Evolutionary conservation across 2,888 invertebrate genomes (phyloP).

Genomic region (Nesidiocoris tenuis): DNA sequence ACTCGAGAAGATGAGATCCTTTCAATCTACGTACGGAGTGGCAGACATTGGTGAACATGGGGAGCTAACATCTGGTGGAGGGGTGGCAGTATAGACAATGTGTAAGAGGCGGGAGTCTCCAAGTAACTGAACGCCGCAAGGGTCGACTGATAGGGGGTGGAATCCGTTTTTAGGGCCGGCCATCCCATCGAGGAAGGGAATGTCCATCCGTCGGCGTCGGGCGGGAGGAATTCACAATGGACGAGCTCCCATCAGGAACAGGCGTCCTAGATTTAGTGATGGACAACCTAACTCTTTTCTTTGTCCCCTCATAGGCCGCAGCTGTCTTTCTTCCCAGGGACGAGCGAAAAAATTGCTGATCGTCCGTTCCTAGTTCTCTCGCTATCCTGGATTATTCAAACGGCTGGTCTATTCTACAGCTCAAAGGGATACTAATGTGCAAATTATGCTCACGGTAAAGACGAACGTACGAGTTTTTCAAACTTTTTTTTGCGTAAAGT

Average conservation of each 20-base stretch:
- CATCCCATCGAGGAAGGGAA: neutral
- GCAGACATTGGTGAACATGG: neutral
- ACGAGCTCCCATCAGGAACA: constrained; percentile 33
- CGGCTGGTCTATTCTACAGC: too few relatives aligned
- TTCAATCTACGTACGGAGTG: neutral
- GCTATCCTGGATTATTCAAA: too few relatives aligned
- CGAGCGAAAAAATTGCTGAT: neutral
- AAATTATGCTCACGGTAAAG: too few relatives aligned
- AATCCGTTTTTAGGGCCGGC: constrained; percentile 17
- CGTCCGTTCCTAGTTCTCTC: neutral
- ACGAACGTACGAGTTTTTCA: too few relatives aligned
- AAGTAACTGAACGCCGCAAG: constrained; percentile 11
- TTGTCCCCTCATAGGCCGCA: constrained; percentile 1
- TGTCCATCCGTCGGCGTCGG: constrained; percentile 10
- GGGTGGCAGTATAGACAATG: neutral
- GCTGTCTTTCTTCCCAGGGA: neutral
- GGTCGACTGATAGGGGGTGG: constrained; percentile 5
- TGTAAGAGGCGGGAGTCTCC: neutral
- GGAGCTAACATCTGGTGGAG: neutral
- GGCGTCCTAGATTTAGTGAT: constrained; percentile 40
- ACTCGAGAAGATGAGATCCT: neutral
- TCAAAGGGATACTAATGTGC: too few relatives aligned
- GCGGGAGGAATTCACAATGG: constrained; percentile 39
- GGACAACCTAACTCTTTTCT: constrained; percentile 32
- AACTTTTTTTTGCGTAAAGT: too few relatives aligned